Percentiles rank a stretch among this genome's conserved stretches.
Conservation (phyloP, 2,113 vertebrate species). For the Silurus meridionalis region DNA sequence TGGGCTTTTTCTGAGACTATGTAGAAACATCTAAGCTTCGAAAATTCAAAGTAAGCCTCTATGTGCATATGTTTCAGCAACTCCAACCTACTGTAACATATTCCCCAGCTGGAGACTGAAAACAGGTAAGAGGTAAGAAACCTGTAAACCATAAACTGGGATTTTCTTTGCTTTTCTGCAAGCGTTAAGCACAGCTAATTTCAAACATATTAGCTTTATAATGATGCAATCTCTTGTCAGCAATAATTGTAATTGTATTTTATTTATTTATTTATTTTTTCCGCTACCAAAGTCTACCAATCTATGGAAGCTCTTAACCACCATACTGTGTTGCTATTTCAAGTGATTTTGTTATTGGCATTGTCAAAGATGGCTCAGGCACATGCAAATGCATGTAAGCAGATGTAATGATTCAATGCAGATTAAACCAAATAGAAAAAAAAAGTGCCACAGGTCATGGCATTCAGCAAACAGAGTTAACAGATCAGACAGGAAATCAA, state of each 20-base stretch:
- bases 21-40: neutral
- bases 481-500: too few species aligned
- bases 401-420: too few species aligned
- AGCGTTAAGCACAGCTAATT: slow-evolving; percentile 13
- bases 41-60: neutral
- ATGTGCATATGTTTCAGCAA: slow-evolving; percentile 5
- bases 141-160: neutral
- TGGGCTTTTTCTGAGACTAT: neutral
- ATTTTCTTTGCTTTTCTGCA: neutral
- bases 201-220: slow-evolving; percentile 29
- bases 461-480: too few species aligned
- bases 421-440: too few species aligned
- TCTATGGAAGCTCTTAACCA: neutral
- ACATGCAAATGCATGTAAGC: too few species aligned
- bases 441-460: too few species aligned
- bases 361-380: too few species aligned
- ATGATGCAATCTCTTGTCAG: neutral
- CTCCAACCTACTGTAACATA: neutral
- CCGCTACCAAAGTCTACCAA: neutral
- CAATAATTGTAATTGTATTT: too few species aligned
- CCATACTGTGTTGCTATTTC: neutral
- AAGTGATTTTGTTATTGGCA: neutral
- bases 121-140: neutral
- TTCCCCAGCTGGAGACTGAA: neutral
- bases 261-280: neutral